Percentiles rank a stretch among this genome's conserved stretches.
phyloP scores from a whole-genome alignment of 2,888 invertebrate genomes.

The Sericinus montela region DNA sequence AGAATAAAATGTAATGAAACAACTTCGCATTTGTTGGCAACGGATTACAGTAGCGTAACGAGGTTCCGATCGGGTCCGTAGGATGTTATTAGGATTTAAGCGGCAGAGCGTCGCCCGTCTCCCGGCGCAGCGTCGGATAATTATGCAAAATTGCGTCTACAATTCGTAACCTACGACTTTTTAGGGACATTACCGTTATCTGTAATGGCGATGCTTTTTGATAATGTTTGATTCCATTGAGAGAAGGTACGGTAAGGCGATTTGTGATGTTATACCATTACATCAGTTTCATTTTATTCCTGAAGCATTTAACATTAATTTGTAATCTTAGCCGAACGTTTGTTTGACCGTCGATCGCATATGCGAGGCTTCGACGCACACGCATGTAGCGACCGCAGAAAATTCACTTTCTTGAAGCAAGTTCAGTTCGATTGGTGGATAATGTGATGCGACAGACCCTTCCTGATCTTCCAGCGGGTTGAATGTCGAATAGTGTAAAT shows the following conservation, averaged over 20 bases:
- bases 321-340: slow-evolving; percentile 53
- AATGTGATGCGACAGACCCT: slow-evolving; percentile 63
- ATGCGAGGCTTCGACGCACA: slow-evolving; percentile 64
- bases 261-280: slow-evolving; percentile 45
- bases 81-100: slow-evolving; percentile 74
- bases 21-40: slow-evolving; percentile 56
- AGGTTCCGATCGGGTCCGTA: slow-evolving; percentile 66
- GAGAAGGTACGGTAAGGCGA: slow-evolving; percentile 53
- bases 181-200: slow-evolving; percentile 73
- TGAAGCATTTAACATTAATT: slow-evolving; percentile 44
- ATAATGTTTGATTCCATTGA: slow-evolving; percentile 71
- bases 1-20: slow-evolving; percentile 40
- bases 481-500: slow-evolving; percentile 43
- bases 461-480: slow-evolving; percentile 47
- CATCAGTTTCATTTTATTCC: slow-evolving; percentile 24
- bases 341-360: slow-evolving; percentile 63
- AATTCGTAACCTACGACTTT: slow-evolving; percentile 71
- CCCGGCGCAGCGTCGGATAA: slow-evolving; percentile 59
- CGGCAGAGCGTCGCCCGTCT: slow-evolving; percentile 57
- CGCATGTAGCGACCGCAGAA: slow-evolving; percentile 59
- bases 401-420: slow-evolving; percentile 59
- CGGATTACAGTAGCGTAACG: slow-evolving; percentile 67
- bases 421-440: slow-evolving; percentile 58
- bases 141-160: slow-evolving; percentile 78
- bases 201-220: slow-evolving; percentile 74